phyloP scores from a whole-genome alignment of 1,140 invertebrate species.

The Dendroctonus valens region DNA sequence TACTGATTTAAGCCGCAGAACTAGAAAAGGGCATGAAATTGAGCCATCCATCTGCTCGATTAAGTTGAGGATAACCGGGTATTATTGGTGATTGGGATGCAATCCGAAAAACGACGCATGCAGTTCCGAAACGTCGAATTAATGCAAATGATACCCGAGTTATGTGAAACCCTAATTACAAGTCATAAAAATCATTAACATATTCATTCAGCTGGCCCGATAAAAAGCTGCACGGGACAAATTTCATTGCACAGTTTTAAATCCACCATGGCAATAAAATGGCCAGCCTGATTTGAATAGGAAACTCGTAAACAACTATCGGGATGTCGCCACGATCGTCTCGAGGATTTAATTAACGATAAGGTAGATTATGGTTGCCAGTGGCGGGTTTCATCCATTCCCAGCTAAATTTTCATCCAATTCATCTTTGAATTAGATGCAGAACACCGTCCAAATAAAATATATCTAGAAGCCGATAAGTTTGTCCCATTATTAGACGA shows the following conservation, averaged over 20 bases:
- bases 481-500: too few relatives aligned
- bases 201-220: conserved; percentile 29
- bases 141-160: conserved; percentile 26
- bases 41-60: too few relatives aligned
- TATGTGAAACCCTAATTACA: conserved; percentile 30
- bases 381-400: not conserved
- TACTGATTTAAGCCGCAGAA: too few relatives aligned
- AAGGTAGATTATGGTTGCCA: conserved; percentile 2
- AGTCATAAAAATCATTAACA: conserved; percentile 33
- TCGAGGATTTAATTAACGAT: conserved; percentile 32
- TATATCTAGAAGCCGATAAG: too few relatives aligned
- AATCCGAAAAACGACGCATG: conserved; percentile 1
- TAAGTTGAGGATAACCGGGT: too few relatives aligned
- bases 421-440: too few relatives aligned
- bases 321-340: conserved; percentile 33
- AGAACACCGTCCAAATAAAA: too few relatives aligned
- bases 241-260: conserved; percentile 34
- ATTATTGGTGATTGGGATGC: too few relatives aligned
- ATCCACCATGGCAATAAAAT: conserved; percentile 26
- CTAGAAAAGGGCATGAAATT: too few relatives aligned
- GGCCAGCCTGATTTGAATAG: conserved; percentile 31
- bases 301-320: conserved; percentile 35
- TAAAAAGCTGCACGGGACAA: conserved; percentile 31
- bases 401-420: too few relatives aligned
- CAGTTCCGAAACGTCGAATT: conserved; percentile 10